Evolutionary conservation across 1,140 invertebrate species (phyloP).

Genomic region (Musca vetustissima): DNA sequence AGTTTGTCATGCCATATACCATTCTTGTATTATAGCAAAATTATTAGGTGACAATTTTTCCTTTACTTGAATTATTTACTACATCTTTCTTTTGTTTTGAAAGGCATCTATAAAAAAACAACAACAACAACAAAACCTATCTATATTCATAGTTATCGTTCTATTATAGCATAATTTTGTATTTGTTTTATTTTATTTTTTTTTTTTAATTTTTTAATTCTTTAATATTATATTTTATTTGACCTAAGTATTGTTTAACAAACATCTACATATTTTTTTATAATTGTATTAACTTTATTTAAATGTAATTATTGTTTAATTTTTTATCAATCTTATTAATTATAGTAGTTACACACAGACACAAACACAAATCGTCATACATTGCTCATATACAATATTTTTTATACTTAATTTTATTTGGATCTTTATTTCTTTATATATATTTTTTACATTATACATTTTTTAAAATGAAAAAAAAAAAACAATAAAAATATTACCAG

Average conservation of each 20-base stretch:
- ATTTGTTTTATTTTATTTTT: background rate
- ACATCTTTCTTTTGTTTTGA: slow-evolving; percentile 6
- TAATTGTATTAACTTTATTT: slow-evolving; percentile 9
- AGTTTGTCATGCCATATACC: background rate
- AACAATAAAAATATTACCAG: too few relatives aligned
- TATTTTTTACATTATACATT: slow-evolving; percentile 11
- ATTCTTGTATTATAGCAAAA: slow-evolving; percentile 10
- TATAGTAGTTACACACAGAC: background rate
- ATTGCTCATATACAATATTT: slow-evolving; percentile 13
- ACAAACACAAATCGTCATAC: background rate
- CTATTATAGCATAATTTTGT: slow-evolving; percentile 2
- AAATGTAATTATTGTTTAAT: slow-evolving; percentile 19
- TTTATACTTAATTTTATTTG: slow-evolving; percentile 15
- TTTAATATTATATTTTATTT: background rate
- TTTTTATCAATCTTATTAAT: slow-evolving; percentile 7
- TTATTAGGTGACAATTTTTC: background rate
- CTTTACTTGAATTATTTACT: background rate
- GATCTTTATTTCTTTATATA: background rate
- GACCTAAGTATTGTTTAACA: slow-evolving; percentile 18
- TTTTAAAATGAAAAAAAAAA: slow-evolving; percentile 1
- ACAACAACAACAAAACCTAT: background rate
- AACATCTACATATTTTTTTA: slow-evolving; percentile 5
- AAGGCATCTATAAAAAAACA: slow-evolving; percentile 11
- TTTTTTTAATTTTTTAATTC: too few relatives aligned
- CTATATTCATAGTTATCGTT: background rate